These are phyloP conservation scores for Rhogogaster chlorosoma DNA, from an alignment of 2,888 invertebrate species.

Conservation along the genomic window DNA sequence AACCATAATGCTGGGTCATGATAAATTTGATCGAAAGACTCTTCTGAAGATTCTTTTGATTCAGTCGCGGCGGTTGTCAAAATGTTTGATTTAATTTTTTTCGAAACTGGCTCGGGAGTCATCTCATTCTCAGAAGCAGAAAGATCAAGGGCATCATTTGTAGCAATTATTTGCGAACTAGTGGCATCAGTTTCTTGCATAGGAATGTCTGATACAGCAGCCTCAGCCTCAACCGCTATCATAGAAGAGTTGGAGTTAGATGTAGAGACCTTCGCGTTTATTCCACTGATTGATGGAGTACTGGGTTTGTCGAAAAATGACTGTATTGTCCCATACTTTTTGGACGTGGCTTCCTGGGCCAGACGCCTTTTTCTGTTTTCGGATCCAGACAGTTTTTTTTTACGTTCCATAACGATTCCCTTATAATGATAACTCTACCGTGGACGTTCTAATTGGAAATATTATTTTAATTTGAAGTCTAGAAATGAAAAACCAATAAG, in stretches of 20 bases:
- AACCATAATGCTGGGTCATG: background rate
- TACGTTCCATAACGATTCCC: background rate
- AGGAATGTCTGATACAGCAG: background rate
- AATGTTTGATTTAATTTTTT: background rate
- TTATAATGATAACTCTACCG: background rate
- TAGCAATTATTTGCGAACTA: background rate
- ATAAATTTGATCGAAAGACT: conserved; percentile 9
- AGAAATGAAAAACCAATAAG: background rate
- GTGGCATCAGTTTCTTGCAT: background rate
- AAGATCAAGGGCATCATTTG: background rate
- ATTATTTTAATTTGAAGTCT: background rate
- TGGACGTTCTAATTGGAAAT: background rate
- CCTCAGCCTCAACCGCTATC: background rate
- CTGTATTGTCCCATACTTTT: background rate
- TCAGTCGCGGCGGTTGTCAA: background rate
- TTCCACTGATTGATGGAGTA: background rate
- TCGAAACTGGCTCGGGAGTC: background rate
- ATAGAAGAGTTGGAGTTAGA: background rate
- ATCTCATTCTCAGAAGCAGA: background rate
- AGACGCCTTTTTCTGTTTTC: background rate
- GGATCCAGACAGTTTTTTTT: background rate
- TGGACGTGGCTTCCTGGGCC: background rate
- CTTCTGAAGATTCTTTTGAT: background rate
- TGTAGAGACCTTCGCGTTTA: background rate
- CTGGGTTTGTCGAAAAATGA: background rate